Conservation (phyloP, 2,113 vertebrate genomes). For the Muntiacus muntjak region DNA sequence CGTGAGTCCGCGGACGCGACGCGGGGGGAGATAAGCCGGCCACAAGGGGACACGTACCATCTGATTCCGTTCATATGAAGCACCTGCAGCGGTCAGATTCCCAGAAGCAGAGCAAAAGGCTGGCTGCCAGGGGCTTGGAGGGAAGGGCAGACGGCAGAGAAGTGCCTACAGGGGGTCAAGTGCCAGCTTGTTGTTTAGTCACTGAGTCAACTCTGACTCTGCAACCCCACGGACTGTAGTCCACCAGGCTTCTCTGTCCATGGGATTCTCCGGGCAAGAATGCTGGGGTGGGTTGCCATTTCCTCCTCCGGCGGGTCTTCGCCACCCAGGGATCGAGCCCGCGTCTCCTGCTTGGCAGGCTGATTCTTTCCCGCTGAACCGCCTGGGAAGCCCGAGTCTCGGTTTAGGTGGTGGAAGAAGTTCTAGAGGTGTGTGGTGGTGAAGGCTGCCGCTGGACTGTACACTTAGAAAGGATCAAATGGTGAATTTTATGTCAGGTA, state of each 20-base stretch:
- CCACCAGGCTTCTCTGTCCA: background rate
- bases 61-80: background rate
- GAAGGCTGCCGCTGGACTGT: no score
- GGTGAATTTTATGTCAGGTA: background rate
- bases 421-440: no score
- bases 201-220: accelerated
- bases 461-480: background rate
- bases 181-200: background rate
- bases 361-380: background rate
- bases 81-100: background rate
- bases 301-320: background rate
- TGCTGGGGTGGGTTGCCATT: background rate
- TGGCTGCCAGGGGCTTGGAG: background rate
- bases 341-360: background rate
- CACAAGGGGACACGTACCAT: no score
- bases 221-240: accelerated
- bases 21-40: background rate
- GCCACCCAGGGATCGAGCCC: background rate
- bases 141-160: background rate
- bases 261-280: background rate
- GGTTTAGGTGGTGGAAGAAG: background rate
- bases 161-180: background rate
- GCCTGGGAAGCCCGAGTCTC: background rate
- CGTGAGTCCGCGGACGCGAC: no score
- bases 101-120: no score